Conservation (phyloP, 2,888 invertebrate genomes). For the Bombylius discolor region DNA sequence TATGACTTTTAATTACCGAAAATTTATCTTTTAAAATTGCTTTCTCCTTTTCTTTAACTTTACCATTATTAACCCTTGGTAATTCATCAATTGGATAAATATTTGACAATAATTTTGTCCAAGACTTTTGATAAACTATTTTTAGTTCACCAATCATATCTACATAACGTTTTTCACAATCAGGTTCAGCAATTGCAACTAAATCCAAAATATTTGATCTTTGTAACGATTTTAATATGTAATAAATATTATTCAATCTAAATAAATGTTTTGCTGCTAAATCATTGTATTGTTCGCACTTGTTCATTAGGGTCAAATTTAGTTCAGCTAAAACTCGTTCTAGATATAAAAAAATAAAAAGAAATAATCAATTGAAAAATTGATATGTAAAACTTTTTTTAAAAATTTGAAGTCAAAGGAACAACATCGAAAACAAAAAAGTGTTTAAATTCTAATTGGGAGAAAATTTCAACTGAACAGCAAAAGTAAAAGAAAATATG, state of each 20-base stretch:
- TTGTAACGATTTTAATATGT: conserved; percentile 83
- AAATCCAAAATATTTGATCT: conserved; percentile 72
- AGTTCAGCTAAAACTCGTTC: conserved; percentile 82
- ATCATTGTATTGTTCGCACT: conserved; percentile 86
- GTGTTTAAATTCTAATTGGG: no score
- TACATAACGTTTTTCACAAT: conserved; percentile 73
- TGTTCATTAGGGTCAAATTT: conserved; percentile 76
- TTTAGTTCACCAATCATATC: conserved; percentile 79
- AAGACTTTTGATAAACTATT: conserved; percentile 45
- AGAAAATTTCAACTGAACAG: no score
- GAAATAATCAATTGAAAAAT: background rate
- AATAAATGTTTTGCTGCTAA: conserved; percentile 76
- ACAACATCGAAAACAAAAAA: background rate
- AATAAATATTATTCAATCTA: conserved; percentile 87
- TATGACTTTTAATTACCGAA: conserved; percentile 45
- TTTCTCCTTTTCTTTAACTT: conserved; percentile 74
- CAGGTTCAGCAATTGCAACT: conserved; percentile 67
- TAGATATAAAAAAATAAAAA: conserved; percentile 30
- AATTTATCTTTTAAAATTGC: conserved; percentile 80
- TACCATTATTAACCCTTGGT: conserved; percentile 50
- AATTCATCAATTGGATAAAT: conserved; percentile 58
- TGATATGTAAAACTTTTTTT: background rate
- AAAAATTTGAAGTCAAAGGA: background rate
- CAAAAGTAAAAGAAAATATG: no score
- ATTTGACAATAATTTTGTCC: conserved; percentile 68